These are phyloP conservation scores for Megastigmus dorsalis DNA, from an alignment of 2,888 invertebrate species.

Conservation along the genomic window DNA sequence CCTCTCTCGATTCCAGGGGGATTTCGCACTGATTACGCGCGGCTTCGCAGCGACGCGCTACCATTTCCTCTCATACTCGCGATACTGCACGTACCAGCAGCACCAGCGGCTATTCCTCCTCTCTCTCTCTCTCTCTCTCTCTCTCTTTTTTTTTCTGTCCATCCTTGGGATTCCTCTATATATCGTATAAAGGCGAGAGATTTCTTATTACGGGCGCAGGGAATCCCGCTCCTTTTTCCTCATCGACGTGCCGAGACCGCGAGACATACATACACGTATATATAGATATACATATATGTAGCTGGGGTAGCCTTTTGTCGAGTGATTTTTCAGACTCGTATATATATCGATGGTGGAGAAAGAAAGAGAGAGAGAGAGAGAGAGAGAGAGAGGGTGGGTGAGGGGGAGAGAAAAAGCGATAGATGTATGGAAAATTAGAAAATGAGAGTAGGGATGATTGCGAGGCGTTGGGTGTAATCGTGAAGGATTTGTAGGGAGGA, in stretches of 20 bases:
- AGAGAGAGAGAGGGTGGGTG: background rate
- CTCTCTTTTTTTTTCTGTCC: background rate
- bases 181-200: slow-evolving; percentile 22
- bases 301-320: slow-evolving; percentile 9
- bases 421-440: slow-evolving; percentile 26
- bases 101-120: background rate
- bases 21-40: slow-evolving; percentile 52
- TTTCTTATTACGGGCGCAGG: slow-evolving; percentile 36
- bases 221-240: slow-evolving; percentile 23
- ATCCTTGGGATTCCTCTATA: slow-evolving; percentile 11
- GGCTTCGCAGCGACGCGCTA: too few relatives aligned
- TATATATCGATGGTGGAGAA: background rate
- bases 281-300: too few relatives aligned
- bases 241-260: background rate
- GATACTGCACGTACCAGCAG: slow-evolving; percentile 21
- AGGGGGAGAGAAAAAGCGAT: too few relatives aligned
- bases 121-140: background rate
- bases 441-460: background rate
- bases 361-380: background rate
- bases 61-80: too few relatives aligned
- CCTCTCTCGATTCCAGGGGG: slow-evolving; percentile 37
- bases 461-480: slow-evolving; percentile 5
- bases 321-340: slow-evolving; percentile 20
- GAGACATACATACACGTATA: background rate
- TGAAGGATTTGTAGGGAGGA: slow-evolving; percentile 17